These are phyloP conservation scores for Gasterosteus nipponicus DNA, from an alignment of 2,113 vertebrate genomes.

Conservation along the genomic window DNA sequence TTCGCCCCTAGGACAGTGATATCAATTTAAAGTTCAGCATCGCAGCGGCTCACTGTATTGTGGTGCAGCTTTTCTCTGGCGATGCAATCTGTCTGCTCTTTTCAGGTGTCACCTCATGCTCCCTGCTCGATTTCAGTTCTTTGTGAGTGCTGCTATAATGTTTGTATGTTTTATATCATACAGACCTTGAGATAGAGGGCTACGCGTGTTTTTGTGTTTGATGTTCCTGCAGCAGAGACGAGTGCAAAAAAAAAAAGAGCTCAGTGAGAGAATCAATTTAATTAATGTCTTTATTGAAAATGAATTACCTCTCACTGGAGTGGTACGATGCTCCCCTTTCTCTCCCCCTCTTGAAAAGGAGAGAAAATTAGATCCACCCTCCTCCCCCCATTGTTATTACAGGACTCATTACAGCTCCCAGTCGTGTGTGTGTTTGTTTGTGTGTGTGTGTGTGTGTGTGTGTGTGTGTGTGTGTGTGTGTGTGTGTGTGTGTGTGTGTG, in stretches of 20 bases:
- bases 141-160: constrained; percentile 4
- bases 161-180: background rate
- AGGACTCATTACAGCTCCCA: constrained; percentile 68
- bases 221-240: constrained; percentile 19
- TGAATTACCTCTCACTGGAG: constrained; percentile 64
- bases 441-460: constrained; percentile 15
- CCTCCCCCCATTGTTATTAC: constrained; percentile 59
- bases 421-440: constrained; percentile 8
- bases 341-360: constrained; percentile 50
- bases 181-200: constrained; percentile 11
- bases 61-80: constrained; percentile 5
- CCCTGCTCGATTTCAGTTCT: background rate
- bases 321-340: constrained; percentile 23
- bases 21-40: constrained; percentile 57
- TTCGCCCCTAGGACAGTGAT: constrained; percentile 54
- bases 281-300: constrained; percentile 72
- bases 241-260: constrained; percentile 11
- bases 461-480: constrained; percentile 9
- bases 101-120: constrained; percentile 13
- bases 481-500: constrained; percentile 14
- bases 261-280: constrained; percentile 44
- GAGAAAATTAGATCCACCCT: constrained; percentile 63
- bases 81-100: constrained; percentile 13
- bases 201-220: constrained; percentile 13
- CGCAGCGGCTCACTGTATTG: constrained; percentile 23